Conservation (phyloP, 1,140 invertebrate genomes). For the Sitodiplosis mosellana region DNA sequence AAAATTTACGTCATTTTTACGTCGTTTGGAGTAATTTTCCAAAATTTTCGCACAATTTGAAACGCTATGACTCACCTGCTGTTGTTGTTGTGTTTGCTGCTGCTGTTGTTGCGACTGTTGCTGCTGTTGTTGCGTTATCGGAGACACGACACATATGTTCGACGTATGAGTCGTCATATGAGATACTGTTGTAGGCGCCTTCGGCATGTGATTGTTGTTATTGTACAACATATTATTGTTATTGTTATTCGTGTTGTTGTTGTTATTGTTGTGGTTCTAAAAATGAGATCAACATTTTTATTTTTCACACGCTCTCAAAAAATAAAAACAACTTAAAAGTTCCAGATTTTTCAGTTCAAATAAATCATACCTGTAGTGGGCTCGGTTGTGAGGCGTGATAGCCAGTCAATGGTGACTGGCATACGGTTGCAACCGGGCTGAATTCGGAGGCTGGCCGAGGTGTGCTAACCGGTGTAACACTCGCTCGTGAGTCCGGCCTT, state of each 20-base stretch:
- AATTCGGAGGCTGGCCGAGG: conserved; percentile 21
- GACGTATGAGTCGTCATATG: too few species aligned
- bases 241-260: conserved; percentile 8
- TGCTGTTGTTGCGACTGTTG: conserved; percentile 23
- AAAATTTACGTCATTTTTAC: background rate
- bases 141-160: too few species aligned
- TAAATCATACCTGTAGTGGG: conserved; percentile 7
- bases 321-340: too few species aligned
- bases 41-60: too few species aligned
- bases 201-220: conserved; percentile 2
- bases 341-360: too few species aligned
- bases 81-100: conserved; percentile 12
- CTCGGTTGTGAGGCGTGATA: conserved; percentile 22
- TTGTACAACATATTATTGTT: background rate
- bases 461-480: conserved; percentile 22
- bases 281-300: too few species aligned
- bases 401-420: conserved; percentile 21
- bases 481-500: conserved; percentile 22
- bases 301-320: too few species aligned
- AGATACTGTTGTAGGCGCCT: too few species aligned
- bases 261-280: conserved; percentile 25
- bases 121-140: background rate
- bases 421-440: conserved; percentile 18
- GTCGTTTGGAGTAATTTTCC: too few species aligned
- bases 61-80: conserved; percentile 1